Percentiles rank a stretch among this genome's conserved stretches.
These are phyloP conservation scores for Apamea anceps DNA, from an alignment of 2,888 invertebrate genomes.

Conservation along the genomic window DNA sequence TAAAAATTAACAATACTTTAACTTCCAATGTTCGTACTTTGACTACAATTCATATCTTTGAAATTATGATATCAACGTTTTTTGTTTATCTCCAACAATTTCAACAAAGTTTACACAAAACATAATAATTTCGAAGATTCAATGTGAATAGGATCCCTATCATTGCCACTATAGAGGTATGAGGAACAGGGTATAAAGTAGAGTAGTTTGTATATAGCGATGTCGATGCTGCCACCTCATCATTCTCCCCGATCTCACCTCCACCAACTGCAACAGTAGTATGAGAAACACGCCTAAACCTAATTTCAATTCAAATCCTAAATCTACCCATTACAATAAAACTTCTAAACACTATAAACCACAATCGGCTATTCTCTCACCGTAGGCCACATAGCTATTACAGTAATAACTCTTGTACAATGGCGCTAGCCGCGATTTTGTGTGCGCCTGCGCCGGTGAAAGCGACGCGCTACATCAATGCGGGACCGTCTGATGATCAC, in stretches of 20 bases:
- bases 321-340: slow-evolving; percentile 18
- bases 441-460: slow-evolving; percentile 61
- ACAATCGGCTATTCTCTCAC: slow-evolving; percentile 53
- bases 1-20: not conserved
- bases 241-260: not conserved
- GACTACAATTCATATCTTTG: not conserved
- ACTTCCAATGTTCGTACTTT: not conserved
- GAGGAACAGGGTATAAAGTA: not conserved
- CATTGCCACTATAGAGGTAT: not conserved
- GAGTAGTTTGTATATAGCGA: not conserved
- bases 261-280: not conserved
- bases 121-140: not conserved
- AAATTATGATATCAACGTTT: not conserved
- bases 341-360: slow-evolving; percentile 41
- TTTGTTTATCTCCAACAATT: not conserved
- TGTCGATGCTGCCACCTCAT: not conserved
- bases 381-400: slow-evolving; percentile 64
- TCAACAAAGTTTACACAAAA: not conserved
- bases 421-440: slow-evolving; percentile 65
- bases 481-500: slow-evolving; percentile 54
- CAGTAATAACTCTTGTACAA: slow-evolving; percentile 70
- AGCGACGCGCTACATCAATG: slow-evolving; percentile 56
- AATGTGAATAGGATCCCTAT: not conserved
- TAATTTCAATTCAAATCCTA: not conserved
- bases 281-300: not conserved